Conservation (phyloP, 2,113 vertebrate species). For the Dryoscopus gambensis region DNA sequence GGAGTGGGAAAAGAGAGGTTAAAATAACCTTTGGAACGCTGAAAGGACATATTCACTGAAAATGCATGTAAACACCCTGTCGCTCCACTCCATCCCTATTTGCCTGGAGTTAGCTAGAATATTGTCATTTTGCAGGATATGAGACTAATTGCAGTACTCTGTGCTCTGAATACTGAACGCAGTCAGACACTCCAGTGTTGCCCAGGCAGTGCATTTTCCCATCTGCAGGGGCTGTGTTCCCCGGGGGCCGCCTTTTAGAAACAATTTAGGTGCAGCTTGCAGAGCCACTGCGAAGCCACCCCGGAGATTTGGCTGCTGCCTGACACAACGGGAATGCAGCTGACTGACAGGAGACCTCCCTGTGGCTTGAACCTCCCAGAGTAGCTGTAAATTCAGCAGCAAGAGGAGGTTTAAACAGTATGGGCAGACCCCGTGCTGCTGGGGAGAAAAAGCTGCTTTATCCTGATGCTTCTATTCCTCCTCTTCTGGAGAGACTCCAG, state of each 20-base stretch:
- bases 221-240: neutral
- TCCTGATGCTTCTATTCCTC: neutral
- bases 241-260: neutral
- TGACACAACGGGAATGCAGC: neutral
- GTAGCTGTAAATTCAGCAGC: neutral
- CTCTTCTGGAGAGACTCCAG: neutral
- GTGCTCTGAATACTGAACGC: neutral
- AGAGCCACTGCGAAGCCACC: neutral
- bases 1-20: neutral
- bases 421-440: neutral
- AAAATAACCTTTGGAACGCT: neutral
- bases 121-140: rapidly evolving
- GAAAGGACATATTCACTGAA: neutral
- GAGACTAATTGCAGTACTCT: neutral
- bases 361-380: neutral
- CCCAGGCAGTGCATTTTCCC: neutral
- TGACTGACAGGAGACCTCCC: neutral
- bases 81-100: too few relatives aligned
- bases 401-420: neutral
- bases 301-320: neutral
- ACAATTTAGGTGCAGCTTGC: neutral
- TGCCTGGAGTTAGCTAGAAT: too few relatives aligned
- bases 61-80: neutral
- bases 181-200: neutral
- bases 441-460: neutral